A percentile compares a stretch with the other conserved stretches of the same genome.
phyloP scores from a whole-genome alignment of 2,888 invertebrate species.

The Dasysyrphus albostriatus region DNA sequence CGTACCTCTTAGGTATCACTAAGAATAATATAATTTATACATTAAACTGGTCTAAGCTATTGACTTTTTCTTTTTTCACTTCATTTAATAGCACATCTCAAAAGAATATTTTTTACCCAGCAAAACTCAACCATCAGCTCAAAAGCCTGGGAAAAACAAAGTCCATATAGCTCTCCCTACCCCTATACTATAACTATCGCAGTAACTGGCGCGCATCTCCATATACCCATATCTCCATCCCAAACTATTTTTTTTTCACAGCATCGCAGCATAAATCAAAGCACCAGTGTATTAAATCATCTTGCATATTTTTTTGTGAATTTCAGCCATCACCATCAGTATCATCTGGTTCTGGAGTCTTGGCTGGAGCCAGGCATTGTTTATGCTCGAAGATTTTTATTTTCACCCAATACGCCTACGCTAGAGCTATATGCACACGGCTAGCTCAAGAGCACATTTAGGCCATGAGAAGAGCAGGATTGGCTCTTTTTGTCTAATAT shows the following conservation, averaged over 20 bases:
- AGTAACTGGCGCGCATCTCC: constrained; percentile 26
- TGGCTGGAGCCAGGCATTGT: constrained; percentile 67
- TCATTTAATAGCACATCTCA: background rate
- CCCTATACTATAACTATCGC: constrained; percentile 15
- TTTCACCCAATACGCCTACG: constrained; percentile 65
- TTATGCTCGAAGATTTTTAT: constrained; percentile 42
- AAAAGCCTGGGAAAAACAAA: constrained; percentile 50
- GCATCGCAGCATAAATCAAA: constrained; percentile 73
- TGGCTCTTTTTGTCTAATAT: constrained; percentile 65
- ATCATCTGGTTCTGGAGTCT: constrained; percentile 51
- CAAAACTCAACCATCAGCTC: constrained; percentile 6
- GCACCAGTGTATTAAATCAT: constrained; percentile 72
- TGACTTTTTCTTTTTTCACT: too few species aligned
- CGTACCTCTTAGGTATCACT: too few species aligned
- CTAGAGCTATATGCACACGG: constrained; percentile 44
- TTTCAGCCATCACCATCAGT: constrained; percentile 71
- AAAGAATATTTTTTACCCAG: background rate
- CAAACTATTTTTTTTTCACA: constrained; percentile 59
- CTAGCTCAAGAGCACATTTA: constrained; percentile 72
- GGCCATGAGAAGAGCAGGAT: constrained; percentile 67
- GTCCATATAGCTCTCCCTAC: constrained; percentile 23
- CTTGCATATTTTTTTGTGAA: constrained; percentile 70
- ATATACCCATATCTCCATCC: constrained; percentile 44
- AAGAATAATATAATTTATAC: too few species aligned
- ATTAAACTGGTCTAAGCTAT: too few species aligned